A percentile compares a stretch with the other conserved stretches of the same genome.
Conservation (phyloP, 92 coral and sea anemone species). For the Porites rus region DNA sequence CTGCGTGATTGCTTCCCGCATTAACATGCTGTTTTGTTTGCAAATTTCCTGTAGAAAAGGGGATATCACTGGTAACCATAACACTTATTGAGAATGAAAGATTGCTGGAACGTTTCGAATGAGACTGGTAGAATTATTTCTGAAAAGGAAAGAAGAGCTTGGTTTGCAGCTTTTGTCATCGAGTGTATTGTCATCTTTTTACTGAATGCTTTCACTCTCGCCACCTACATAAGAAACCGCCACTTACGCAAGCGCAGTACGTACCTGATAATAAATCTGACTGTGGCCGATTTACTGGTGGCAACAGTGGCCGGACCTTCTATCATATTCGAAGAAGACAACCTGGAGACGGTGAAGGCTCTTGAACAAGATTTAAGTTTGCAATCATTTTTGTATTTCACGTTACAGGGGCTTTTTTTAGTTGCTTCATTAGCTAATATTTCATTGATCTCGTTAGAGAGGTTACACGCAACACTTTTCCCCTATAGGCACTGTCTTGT, state of each 20-base stretch:
- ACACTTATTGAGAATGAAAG: too few species aligned
- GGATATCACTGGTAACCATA: neutral
- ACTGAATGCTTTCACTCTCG: neutral
- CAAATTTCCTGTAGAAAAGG: too few species aligned
- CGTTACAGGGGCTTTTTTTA: neutral
- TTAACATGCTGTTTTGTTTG: too few species aligned
- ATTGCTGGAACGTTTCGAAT: neutral
- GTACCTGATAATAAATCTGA: constrained; percentile 4
- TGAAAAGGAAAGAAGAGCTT: neutral
- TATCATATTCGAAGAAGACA: too few species aligned
- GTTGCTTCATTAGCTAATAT: neutral
- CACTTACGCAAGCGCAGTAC: constrained; percentile 23
- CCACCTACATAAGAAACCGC: constrained; percentile 9
- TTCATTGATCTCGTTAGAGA: neutral
- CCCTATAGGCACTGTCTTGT: constrained; percentile 1
- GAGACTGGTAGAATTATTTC: neutral
- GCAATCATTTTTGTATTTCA: neutral
- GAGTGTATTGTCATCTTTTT: neutral
- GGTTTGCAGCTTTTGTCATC: neutral
- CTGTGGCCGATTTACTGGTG: constrained; percentile 10
- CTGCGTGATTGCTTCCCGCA: too few species aligned
- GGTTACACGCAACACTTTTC: neutral
- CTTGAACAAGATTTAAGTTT: too few species aligned
- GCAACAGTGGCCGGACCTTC: neutral
- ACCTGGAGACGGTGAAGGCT: too few species aligned